Conservation (phyloP, 2,888 invertebrate genomes). For the Anagyrus pseudococci region DNA sequence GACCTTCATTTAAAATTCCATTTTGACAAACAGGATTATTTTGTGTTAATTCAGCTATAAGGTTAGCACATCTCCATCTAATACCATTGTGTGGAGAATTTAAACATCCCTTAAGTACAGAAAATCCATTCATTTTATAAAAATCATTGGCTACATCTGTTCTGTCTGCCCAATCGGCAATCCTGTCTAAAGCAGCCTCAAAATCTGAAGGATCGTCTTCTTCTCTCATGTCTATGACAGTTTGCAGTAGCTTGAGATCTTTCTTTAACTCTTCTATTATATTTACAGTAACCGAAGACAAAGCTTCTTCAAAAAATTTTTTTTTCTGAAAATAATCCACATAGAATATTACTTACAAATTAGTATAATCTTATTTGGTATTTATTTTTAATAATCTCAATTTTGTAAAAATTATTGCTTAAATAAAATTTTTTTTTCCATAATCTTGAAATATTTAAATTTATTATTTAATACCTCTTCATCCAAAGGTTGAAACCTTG, state of each 20-base stretch:
- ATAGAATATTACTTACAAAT: conserved; percentile 4
- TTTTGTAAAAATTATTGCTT: too few relatives aligned
- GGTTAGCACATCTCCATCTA: conserved; percentile 69
- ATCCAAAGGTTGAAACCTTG: conserved; percentile 68
- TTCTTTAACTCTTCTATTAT: conserved; percentile 72
- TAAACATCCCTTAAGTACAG: conserved; percentile 73
- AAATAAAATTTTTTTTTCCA: too few relatives aligned
- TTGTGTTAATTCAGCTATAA: conserved; percentile 82
- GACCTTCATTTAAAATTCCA: conserved; percentile 70
- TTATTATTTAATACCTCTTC: conserved; percentile 65
- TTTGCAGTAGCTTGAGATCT: conserved; percentile 68
- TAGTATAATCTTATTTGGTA: not conserved
- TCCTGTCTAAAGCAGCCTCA: conserved; percentile 70
- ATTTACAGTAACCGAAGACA: conserved; percentile 75
- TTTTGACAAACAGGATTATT: conserved; percentile 86
- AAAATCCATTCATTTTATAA: conserved; percentile 83
- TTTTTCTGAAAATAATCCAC: conserved; percentile 66
- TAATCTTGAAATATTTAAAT: conserved; percentile 7
- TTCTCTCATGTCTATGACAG: conserved; percentile 62
- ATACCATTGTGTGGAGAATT: conserved; percentile 69
- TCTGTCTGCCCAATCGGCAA: conserved; percentile 75
- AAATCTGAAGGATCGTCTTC: conserved; percentile 68
- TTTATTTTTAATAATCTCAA: too few relatives aligned
- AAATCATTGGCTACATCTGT: conserved; percentile 86
- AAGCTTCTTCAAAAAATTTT: conserved; percentile 74